A percentile compares a stretch with the other conserved stretches of the same genome.
Evolutionary conservation across 2,113 vertebrate genomes (phyloP).

Genomic region (Illadopsis cleaveri): DNA sequence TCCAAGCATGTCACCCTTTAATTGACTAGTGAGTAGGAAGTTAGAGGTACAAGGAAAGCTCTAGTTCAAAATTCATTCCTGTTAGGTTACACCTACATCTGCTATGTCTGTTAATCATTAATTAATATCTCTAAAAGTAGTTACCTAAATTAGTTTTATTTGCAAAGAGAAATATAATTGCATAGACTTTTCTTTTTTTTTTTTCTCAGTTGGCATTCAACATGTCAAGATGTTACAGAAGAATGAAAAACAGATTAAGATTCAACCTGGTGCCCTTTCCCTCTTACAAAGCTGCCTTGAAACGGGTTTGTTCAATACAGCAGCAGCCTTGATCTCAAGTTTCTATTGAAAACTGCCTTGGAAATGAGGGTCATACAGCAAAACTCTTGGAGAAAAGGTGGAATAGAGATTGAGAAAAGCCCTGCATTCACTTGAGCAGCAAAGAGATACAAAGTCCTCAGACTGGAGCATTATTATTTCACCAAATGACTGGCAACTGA

Average conservation of each 20-base stretch:
- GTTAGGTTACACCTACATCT: not conserved
- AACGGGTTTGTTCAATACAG: fast-evolving
- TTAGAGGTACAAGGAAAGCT: not conserved
- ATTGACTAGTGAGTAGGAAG: not conserved
- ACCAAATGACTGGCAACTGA: not conserved
- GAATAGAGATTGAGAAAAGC: not conserved
- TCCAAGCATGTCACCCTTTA: not conserved
- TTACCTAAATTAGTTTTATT: not conserved
- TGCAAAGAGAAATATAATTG: not conserved
- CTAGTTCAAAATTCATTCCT: not conserved
- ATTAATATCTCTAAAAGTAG: not conserved
- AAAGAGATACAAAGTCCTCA: not conserved
- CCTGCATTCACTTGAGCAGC: not conserved
- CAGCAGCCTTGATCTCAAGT: not conserved
- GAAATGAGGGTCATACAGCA: not conserved
- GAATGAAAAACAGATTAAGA: not conserved
- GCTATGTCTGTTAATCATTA: not conserved
- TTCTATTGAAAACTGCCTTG: not conserved
- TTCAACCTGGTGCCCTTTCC: not conserved
- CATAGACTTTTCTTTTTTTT: not conserved
- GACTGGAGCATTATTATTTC: not conserved
- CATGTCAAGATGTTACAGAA: not conserved
- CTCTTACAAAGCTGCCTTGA: not conserved
- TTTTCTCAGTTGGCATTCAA: not conserved
- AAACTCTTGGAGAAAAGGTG: not conserved